Evolutionary conservation across 2,888 invertebrate genomes (phyloP).

Genomic region (Drosophila lacicola): DNA sequence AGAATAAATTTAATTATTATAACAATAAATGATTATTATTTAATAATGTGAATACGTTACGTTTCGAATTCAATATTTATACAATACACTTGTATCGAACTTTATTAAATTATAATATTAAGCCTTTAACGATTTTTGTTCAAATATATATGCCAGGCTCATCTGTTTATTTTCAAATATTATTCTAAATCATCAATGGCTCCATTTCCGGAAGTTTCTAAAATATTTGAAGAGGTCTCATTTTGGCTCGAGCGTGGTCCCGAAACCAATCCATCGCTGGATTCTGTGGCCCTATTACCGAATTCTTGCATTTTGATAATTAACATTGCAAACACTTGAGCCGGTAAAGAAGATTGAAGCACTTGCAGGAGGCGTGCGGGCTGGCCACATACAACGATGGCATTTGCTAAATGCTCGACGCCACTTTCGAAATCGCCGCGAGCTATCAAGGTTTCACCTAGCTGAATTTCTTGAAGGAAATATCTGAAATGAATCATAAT

Average conservation of each 20-base stretch:
- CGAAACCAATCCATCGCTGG: slow-evolving; percentile 74
- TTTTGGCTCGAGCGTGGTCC: slow-evolving; percentile 53
- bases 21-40: slow-evolving; percentile 39
- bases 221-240: slow-evolving; percentile 66
- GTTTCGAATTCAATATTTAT: slow-evolving; percentile 44
- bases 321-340: slow-evolving; percentile 96
- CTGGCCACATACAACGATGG: slow-evolving; percentile 98
- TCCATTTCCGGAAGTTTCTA: slow-evolving; percentile 70
- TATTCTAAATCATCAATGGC: slow-evolving; percentile 84
- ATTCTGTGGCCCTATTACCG: slow-evolving; percentile 80
- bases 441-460: slow-evolving; percentile 95
- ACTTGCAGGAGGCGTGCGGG: slow-evolving; percentile 84
- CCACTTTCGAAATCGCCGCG: slow-evolving; percentile 95
- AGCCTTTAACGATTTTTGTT: slow-evolving; percentile 60
- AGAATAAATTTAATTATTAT: not conserved
- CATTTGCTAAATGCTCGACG: slow-evolving; percentile 98
- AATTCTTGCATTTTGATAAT: slow-evolving; percentile 88
- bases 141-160: slow-evolving; percentile 52
- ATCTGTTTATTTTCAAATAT: slow-evolving; percentile 33
- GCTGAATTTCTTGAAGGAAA: slow-evolving; percentile 91
- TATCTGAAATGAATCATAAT: slow-evolving; percentile 82
- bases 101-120: slow-evolving; percentile 50
- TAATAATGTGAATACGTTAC: slow-evolving; percentile 43
- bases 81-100: slow-evolving; percentile 46
- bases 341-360: slow-evolving; percentile 97